phyloP scores from a whole-genome alignment of 2,888 invertebrate species.

The Stratiomys singularior region DNA sequence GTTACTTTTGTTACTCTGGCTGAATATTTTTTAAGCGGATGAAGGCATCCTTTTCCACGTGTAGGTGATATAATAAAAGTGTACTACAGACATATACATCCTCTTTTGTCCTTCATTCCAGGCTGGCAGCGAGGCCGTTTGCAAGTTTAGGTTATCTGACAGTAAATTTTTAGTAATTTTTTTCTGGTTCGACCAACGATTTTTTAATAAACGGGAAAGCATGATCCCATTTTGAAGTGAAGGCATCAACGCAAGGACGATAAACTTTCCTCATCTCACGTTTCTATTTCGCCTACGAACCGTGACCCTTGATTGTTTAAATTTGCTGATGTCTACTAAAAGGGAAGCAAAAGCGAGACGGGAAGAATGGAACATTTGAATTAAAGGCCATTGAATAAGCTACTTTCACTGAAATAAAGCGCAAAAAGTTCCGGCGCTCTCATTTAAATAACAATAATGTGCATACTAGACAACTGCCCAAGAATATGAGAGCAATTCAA shows the following conservation, averaged over 20 bases:
- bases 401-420: background rate
- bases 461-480: background rate
- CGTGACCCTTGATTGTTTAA: slow-evolving; percentile 21
- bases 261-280: background rate
- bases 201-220: slow-evolving; percentile 35
- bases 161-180: slow-evolving; percentile 22
- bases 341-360: background rate
- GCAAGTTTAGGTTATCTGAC: background rate
- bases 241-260: background rate
- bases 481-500: no score
- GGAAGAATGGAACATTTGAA: background rate
- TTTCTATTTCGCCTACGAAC: background rate
- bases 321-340: background rate
- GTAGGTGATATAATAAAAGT: background rate
- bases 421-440: background rate
- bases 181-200: slow-evolving; percentile 7
- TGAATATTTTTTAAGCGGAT: background rate
- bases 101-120: background rate
- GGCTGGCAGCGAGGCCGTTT: background rate
- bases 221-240: background rate
- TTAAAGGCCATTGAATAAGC: slow-evolving; percentile 16
- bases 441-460: slow-evolving; percentile 6
- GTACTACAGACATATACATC: background rate
- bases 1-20: background rate
- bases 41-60: background rate